phyloP scores from a whole-genome alignment of 2,797 vertebrate species.

The Aulostomus chinensis region DNA sequence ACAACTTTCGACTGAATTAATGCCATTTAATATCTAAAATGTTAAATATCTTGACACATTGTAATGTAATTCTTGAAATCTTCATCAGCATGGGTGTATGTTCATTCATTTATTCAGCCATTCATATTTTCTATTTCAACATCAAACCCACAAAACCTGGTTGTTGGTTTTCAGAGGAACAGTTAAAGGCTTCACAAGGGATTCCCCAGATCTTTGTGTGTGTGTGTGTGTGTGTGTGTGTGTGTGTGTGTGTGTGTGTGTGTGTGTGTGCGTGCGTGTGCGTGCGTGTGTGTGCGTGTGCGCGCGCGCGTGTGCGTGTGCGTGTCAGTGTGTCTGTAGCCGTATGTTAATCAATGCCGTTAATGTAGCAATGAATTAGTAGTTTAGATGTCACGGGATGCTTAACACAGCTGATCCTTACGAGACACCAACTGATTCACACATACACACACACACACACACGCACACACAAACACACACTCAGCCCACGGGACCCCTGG shows the following conservation, averaged over 20 bases:
- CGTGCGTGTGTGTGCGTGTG: slow-evolving; percentile 27
- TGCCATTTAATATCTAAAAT: too few species aligned
- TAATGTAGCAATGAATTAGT: slow-evolving; percentile 88
- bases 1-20: too few species aligned
- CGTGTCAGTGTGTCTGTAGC: slow-evolving; percentile 40
- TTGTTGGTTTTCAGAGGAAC: slow-evolving; percentile 47
- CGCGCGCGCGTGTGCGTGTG: slow-evolving; percentile 18
- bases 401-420: slow-evolving; percentile 85
- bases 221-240: slow-evolving; percentile 11
- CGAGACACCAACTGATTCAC: slow-evolving; percentile 44
- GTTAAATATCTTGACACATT: too few species aligned
- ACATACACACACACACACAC: slow-evolving; percentile 28
- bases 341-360: slow-evolving; percentile 83
- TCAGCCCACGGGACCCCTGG: slow-evolving; percentile 64
- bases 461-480: slow-evolving; percentile 28
- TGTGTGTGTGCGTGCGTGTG: slow-evolving; percentile 14
- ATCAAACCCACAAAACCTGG: slow-evolving; percentile 24
- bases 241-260: slow-evolving; percentile 4
- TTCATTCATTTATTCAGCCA: too few species aligned
- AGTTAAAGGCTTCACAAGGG: slow-evolving; percentile 67
- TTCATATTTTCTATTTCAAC: too few species aligned
- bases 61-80: too few species aligned
- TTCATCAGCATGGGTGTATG: too few species aligned
- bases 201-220: slow-evolving; percentile 43
- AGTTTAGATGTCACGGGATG: slow-evolving; percentile 86